phyloP scores from a whole-genome alignment of 2,888 invertebrate species.

The Acanthosepion pharaonis region DNA sequence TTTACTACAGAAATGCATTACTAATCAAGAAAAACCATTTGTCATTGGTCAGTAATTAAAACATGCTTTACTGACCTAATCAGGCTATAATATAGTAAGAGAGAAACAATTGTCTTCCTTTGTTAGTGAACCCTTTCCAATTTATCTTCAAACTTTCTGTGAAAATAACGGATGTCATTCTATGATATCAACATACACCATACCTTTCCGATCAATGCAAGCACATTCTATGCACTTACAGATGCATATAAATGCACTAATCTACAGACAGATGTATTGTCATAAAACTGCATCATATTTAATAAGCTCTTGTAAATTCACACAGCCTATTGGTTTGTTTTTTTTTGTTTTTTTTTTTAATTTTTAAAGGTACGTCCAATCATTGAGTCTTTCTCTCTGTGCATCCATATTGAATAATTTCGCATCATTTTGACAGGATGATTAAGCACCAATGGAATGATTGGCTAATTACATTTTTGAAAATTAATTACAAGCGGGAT shows the following conservation, averaged over 20 bases:
- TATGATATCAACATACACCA: too few species aligned
- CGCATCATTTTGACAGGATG: constrained; percentile 14
- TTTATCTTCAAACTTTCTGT: too few species aligned
- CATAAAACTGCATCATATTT: neutral
- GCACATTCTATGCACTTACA: neutral
- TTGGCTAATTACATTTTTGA: constrained; percentile 23
- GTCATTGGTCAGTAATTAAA: neutral
- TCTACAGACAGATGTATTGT: neutral
- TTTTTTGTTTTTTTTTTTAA: neutral
- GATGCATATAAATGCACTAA: neutral
- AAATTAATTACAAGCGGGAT: neutral
- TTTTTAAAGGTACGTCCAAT: neutral
- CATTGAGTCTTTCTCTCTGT: neutral
- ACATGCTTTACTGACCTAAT: neutral
- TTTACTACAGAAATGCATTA: neutral
- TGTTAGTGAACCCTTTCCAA: neutral
- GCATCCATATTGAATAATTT: neutral
- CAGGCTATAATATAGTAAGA: neutral
- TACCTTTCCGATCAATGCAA: too few species aligned
- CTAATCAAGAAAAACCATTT: neutral
- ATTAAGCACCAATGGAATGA: constrained; percentile 1
- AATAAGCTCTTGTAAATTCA: neutral
- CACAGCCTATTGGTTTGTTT: neutral
- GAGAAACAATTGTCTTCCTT: neutral
- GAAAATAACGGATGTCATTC: too few species aligned